These are phyloP conservation scores for Drosophila nr. fundita DNA, from an alignment of 2,888 invertebrate genomes.

Conservation along the genomic window DNA sequence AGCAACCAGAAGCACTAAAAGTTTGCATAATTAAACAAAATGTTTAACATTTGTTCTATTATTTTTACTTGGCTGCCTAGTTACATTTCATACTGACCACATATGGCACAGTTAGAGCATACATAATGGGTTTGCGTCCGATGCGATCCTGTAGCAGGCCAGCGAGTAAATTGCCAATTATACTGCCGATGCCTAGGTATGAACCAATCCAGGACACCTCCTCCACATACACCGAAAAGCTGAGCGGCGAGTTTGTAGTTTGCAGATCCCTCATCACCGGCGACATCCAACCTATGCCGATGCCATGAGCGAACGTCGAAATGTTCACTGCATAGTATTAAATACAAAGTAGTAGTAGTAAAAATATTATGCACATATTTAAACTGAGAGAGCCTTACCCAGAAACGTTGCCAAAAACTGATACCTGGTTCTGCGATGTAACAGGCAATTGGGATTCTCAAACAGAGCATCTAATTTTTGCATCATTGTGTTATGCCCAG, in stretches of 20 bases:
- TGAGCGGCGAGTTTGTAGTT: slow-evolving; percentile 56
- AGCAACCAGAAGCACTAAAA: slow-evolving; percentile 80
- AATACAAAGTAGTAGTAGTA: neutral
- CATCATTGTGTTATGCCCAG: slow-evolving; percentile 46
- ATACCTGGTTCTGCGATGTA: slow-evolving; percentile 55
- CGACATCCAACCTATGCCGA: slow-evolving; percentile 79
- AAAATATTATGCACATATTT: neutral
- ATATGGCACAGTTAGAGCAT: slow-evolving; percentile 64
- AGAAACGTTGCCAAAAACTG: slow-evolving; percentile 64
- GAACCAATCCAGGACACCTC: slow-evolving; percentile 79
- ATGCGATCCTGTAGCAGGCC: slow-evolving; percentile 67
- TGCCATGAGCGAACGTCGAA: slow-evolving; percentile 76
- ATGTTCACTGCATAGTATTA: slow-evolving; percentile 65
- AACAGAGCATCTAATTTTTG: slow-evolving; percentile 31
- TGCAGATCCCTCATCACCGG: slow-evolving; percentile 73
- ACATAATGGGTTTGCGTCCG: slow-evolving; percentile 71
- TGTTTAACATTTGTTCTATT: neutral
- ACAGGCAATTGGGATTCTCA: slow-evolving; percentile 42
- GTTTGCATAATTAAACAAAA: neutral
- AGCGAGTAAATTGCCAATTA: slow-evolving; percentile 72
- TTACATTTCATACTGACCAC: slow-evolving; percentile 48
- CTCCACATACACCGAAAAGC: slow-evolving; percentile 51
- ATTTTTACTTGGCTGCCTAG: neutral
- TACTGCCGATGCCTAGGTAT: slow-evolving; percentile 69
- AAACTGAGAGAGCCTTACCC: slow-evolving; percentile 35